Conservation (phyloP, 2,113 vertebrate species). For the Elaphurus davidianus region DNA sequence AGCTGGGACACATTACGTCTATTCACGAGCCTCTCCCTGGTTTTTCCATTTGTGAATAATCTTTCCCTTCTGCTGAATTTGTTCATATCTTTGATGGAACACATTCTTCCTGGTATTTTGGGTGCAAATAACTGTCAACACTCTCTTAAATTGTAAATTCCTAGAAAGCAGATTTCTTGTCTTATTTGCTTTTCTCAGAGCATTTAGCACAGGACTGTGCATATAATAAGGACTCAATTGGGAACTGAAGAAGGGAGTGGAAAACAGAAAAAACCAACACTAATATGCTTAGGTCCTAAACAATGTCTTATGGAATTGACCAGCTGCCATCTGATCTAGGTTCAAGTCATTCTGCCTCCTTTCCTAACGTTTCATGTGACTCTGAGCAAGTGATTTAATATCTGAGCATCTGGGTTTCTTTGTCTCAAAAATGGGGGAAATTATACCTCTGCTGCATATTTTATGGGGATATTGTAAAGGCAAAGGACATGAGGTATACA, state of each 20-base stretch:
- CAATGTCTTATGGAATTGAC: neutral
- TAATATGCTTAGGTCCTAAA: neutral
- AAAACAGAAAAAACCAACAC: neutral
- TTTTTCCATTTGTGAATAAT: neutral
- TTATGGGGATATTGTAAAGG: neutral
- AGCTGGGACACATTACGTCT: neutral
- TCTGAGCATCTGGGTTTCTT: neutral
- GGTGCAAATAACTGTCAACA: neutral
- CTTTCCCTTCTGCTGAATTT: constrained; percentile 23
- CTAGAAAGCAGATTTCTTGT: neutral
- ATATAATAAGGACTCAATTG: neutral
- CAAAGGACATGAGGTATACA: neutral
- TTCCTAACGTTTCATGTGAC: neutral
- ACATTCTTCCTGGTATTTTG: constrained; percentile 16
- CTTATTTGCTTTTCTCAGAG: constrained; percentile 14
- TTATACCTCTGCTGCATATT: neutral
- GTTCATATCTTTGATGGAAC: neutral
- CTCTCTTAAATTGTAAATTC: constrained; percentile 18
- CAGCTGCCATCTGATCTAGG: neutral
- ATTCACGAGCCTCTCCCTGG: neutral
- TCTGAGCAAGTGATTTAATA: neutral
- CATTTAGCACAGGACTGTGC: neutral
- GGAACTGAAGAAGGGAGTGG: neutral
- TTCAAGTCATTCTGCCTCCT: neutral
- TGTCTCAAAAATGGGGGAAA: neutral